phyloP scores from a whole-genome alignment of 2,113 vertebrate species.

The Nothoprocta perdicaria region DNA sequence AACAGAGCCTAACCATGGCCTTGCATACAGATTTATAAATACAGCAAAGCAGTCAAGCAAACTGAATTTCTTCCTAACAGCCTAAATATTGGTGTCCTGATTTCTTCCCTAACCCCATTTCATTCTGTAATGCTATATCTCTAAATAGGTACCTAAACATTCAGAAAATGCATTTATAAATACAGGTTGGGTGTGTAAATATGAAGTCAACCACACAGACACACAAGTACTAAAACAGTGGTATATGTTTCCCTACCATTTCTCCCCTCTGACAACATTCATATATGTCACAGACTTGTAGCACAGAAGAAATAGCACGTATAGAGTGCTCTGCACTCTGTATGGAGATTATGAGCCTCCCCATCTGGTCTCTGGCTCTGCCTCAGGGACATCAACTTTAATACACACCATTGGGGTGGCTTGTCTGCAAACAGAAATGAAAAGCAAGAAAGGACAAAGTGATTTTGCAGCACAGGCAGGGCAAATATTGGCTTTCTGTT shows the following conservation, averaged over 20 bases:
- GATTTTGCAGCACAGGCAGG: background rate
- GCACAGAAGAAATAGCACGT: rapidly evolving
- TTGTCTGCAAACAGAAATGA: background rate
- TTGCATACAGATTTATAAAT: background rate
- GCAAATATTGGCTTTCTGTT: background rate
- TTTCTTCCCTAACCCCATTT: background rate
- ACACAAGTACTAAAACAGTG: background rate
- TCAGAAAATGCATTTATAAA: background rate
- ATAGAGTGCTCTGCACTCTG: background rate
- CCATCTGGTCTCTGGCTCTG: background rate
- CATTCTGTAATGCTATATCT: background rate
- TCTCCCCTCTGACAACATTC: background rate
- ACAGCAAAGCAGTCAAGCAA: background rate
- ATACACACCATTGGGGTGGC: background rate
- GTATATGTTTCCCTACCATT: background rate
- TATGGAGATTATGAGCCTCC: background rate
- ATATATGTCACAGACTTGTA: background rate
- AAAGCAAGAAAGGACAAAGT: background rate
- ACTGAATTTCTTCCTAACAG: background rate
- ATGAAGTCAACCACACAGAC: background rate
- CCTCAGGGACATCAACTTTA: background rate
- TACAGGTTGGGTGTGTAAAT: background rate
- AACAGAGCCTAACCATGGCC: background rate
- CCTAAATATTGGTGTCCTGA: background rate
- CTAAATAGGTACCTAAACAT: background rate